phyloP scores from a whole-genome alignment of 2,113 vertebrate species.

The Anolis carolinensis region DNA sequence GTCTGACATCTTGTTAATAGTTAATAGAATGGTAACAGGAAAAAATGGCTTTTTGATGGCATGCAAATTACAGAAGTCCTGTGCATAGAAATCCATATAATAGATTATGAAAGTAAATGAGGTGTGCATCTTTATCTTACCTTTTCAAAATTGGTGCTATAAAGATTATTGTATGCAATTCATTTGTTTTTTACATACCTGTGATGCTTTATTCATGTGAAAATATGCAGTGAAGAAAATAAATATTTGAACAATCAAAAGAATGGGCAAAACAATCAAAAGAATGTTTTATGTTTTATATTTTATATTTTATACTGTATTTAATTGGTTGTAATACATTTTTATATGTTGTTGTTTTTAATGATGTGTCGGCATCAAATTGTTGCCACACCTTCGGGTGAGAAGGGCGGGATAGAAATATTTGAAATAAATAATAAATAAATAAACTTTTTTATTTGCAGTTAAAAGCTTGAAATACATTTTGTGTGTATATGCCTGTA shows the following conservation, averaged over 20 bases:
- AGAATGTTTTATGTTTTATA: too few relatives aligned
- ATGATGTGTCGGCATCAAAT: too few relatives aligned
- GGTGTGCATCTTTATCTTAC: too few relatives aligned
- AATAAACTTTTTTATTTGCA: not conserved
- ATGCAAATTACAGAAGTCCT: not conserved
- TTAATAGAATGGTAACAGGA: not conserved
- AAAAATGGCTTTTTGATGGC: not conserved
- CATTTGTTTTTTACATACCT: not conserved
- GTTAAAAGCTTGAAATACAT: not conserved
- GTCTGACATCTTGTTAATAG: not conserved
- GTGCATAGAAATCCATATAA: not conserved
- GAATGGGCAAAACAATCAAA: too few relatives aligned
- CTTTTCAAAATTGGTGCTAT: not conserved
- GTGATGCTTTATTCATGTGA: not conserved
- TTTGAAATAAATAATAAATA: too few relatives aligned
- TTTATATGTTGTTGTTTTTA: too few relatives aligned
- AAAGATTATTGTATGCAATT: not conserved
- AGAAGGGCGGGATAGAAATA: too few relatives aligned
- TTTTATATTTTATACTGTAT: too few relatives aligned
- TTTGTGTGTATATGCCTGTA: not conserved
- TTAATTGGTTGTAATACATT: too few relatives aligned
- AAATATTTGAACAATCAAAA: not conserved
- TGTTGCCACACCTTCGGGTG: too few relatives aligned
- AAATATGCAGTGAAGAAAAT: not conserved
- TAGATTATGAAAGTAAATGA: not conserved